Evolutionary conservation across 2,113 vertebrate genomes (phyloP), one percentile per base, ranked within the genome.

Genomic region (Potamarius usumacintae): DNA sequence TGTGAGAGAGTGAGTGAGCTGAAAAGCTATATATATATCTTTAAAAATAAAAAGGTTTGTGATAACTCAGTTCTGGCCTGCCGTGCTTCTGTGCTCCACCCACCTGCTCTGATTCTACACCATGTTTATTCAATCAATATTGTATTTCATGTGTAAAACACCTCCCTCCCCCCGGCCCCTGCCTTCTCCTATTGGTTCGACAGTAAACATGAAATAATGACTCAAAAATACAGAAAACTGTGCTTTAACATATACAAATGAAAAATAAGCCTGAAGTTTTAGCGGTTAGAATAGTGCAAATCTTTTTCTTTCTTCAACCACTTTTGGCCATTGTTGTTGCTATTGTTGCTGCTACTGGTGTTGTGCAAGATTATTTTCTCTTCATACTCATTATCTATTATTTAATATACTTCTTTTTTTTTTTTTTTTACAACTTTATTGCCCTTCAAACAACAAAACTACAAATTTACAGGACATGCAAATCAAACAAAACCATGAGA

Each of bases 121-220:
- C 50, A 27, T 27, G 5, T 78, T n/a, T 78, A 55, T 78, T 27
- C 0, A 53, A 27, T 78, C 76, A 77, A 52, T 79, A 79, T 25
- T 78, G 76, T 17, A 78, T 55, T 78, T 79, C 50, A 22, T 17
- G 48, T 53, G 52, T 34, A 53, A 53, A 53, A 53, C 52, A 5
- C 10, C 34, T 34, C 34, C 34, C 34, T 34, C 34, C 34, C 34
- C 34, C 34, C 1, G 2, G 34, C 22, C 11, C 18, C 42, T 52
- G 6, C 5, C 12, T 78, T 55, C 6, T 55, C 15, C 52, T 8
- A 25, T 27, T 52, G 25, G 22, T 53, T 78, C 14, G 76, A 15
- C n/a, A 14, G n/a, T 55, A 79, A 7, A 7, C 27, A 25, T 50
- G 1, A 76, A 50, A 76, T 50, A 93, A 92, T 72, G 18, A 9